Base-by-base conservation (phyloP, 1,140 invertebrate species). In the Bombus affinis region DNA sequence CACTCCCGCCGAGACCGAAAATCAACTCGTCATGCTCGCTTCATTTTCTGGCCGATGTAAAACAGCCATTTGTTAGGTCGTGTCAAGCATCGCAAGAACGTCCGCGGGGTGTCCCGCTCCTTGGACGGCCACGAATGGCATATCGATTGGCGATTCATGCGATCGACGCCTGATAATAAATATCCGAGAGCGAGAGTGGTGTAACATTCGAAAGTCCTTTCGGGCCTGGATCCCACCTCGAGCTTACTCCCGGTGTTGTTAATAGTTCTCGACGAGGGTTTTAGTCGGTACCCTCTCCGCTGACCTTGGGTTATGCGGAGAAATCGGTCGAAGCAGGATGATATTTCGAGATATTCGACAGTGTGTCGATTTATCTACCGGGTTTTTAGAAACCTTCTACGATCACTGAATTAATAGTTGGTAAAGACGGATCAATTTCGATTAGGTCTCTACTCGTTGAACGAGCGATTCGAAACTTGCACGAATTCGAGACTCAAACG, bases 61-160 rank as follows among this genome's bases (percentile, higher is more conserved):
- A 95, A 95, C 94, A 95, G 94, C 93, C 94, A 95, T 95, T 95
- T 95, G 94, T 95, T 95, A 95, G 90, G 91, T 92, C 93, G 92
- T 92, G 94, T 94, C 94, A 94, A 94, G 90, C 93, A 83, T 88
- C 88, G 89, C 89, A 90, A 90, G 91, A 88, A 91, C 94, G 91
- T 94, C 89, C 93, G 93, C 94, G 94, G 94, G 94, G 94, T 94
- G 94, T 95, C 94, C 91, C 82, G 87, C 86, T 89, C 72, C 76
- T 88, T 89, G 75, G 84, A 83, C 70, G 81, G 84, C 68, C 83
- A 89, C 93, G 92, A 94, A 93, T 93, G 92, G 93, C 93, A 94
- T 91, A 91, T 93, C 94, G 93, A 95, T 95, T 95, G 95, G 91
- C 94, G 92, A 94, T 95, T 95, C 94, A 94, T 95, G 91, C 92